Conservation (phyloP, 2,888 invertebrate species). For the Xiphydria camelus region DNA sequence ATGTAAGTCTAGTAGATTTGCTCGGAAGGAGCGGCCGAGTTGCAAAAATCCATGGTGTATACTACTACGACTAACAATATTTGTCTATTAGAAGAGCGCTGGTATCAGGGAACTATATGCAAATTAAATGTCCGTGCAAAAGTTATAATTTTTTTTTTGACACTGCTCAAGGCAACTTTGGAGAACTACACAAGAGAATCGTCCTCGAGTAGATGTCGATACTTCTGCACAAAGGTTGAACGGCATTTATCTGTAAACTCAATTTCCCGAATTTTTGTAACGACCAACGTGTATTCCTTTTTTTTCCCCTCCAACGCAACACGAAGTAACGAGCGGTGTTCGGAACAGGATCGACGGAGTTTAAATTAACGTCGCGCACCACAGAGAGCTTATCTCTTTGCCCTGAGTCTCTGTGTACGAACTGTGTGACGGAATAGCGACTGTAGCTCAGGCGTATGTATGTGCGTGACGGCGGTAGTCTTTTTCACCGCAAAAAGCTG, state of each 20-base stretch:
- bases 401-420: too few species aligned
- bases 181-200: not conserved
- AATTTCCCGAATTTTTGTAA: slow-evolving; percentile 4
- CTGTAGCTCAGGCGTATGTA: too few species aligned
- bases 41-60: slow-evolving; percentile 48
- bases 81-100: slow-evolving; percentile 51
- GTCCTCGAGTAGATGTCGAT: too few species aligned
- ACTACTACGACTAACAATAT: slow-evolving; percentile 52
- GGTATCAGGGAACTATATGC: slow-evolving; percentile 51
- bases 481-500: too few species aligned
- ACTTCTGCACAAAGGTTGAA: slow-evolving; percentile 3
- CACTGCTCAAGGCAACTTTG: not conserved
- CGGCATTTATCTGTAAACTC: slow-evolving; percentile 4
- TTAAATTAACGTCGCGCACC: too few species aligned
- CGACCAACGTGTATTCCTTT: not conserved
- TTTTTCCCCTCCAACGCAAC: not conserved
- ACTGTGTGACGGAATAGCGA: too few species aligned
- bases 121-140: slow-evolving; percentile 1
- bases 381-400: too few species aligned
- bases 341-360: not conserved
- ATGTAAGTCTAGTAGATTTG: slow-evolving; percentile 45
- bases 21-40: slow-evolving; percentile 36
- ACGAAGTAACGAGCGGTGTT: not conserved
- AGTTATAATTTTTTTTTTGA: not conserved
- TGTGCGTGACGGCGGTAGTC: too few species aligned